Evolutionary conservation across 1,140 invertebrate genomes (phyloP), one percentile per base, ranked within the genome.

Genomic region (Idris sp.): DNA sequence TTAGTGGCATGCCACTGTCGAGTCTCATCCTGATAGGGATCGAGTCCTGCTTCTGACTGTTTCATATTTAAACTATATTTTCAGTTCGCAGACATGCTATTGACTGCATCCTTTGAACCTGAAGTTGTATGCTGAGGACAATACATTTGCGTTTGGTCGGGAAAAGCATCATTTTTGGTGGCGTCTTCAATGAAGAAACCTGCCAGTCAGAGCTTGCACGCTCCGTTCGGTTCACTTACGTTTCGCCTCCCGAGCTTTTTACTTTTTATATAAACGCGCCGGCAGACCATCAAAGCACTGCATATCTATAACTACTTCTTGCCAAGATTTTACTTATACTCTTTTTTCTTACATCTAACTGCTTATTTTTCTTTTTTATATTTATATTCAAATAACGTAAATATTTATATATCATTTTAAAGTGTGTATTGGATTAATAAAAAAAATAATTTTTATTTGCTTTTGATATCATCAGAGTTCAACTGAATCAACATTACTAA

Each of bases 1-100:
- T 54, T 53, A 22, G 62, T 53, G 59, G 64, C 79, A 76, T 78
- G 77, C 80, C 76, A 77, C 79, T 86, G 83, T 85, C 83, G 75
- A 75, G 73, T 82, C 82, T 80, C 81, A 81, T 85, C 79, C 73
- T 76, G 80, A 84, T 81, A 81, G 81, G 80, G 80, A 85, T 85
- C 79, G 76, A 68, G 65, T 73, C 72, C 79, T 86, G 85, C 79
- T 65, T 82, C 82, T 84, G 84, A 86, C 85, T 86, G 81, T 86
- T 86, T 86, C 83, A 86, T 85, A 86, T 86, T 86, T 86, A 85
- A 85, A 86, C 80, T 85, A 81, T 85, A 81, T 84, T 84, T 85
- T 82, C 75, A 79, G 78, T 75, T 56, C 74, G 73, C 79, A 46
- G 82, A 36, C 53, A 53, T 83, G 75, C 73, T 84, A 86, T 84